Evolutionary conservation across 2,888 invertebrate species (phyloP), one percentile per base, ranked within the genome.

Genomic region (Syritta pipiens): DNA sequence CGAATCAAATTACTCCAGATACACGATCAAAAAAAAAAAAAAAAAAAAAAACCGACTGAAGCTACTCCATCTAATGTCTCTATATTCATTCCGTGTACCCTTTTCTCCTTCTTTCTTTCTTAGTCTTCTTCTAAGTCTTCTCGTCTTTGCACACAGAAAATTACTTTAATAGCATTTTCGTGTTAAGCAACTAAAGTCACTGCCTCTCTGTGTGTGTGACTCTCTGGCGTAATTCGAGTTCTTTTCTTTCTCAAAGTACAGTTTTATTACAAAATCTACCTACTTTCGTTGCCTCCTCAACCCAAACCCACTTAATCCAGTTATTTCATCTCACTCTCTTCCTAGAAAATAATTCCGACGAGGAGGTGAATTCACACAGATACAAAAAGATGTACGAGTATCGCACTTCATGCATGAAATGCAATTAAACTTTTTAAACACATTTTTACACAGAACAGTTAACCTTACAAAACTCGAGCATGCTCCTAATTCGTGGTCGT

Each of bases 241-340:
- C 7, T 26, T 10, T 51, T 59, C 37, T 40, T 22, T 19, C 17
- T 49, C 24, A 37, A 71, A 71, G 71, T 62, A 74, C 79, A 74
- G 79, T 74, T 79, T 74, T 42, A 67, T 74, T 79, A 74, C 74
- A 62, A 74, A 79, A 60, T 19, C 67, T 74, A 74, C 74, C 79
- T 74, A 74, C 74, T 74, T 79, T 79, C 57, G 46, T 67, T 74
- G 60, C 55, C 53, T 60, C 24, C 42, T 72, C 71, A 72, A 72
- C 59, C 77, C 40, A 59, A 74, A 79, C 74, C 67, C 55, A 68
- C 67, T 79, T 79, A 57, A 79, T 79, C 74, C 62, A 74, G 79
- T 74, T 74, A 72, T 77, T 77, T 60, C 72, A 72, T 72, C 72
- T 60, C 60, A 77, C 77, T 77, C 72, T 72, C 59, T 72, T 77